A percentile compares a stretch with the other conserved stretches of the same genome.
Conservation (phyloP, 2,888 invertebrate species). For the Caenorhabditis plicata region DNA sequence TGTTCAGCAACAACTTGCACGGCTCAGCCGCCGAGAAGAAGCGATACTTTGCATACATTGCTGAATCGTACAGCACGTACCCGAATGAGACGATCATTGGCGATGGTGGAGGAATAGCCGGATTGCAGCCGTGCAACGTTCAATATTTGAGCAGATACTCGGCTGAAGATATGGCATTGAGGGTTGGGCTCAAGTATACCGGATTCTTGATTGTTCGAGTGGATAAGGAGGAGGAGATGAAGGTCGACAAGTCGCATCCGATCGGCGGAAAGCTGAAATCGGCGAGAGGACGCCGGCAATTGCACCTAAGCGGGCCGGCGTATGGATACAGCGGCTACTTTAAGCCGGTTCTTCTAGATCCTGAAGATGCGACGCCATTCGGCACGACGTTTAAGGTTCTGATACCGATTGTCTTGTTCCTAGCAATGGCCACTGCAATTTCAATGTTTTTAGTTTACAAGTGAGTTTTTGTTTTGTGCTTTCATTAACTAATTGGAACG, state of each 20-base stretch:
- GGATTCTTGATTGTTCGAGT: constrained; percentile 64
- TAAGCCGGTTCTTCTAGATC: constrained; percentile 55
- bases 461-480: no score
- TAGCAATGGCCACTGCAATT: constrained; percentile 15
- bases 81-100: constrained; percentile 60
- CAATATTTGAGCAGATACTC: constrained; percentile 54
- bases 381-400: constrained; percentile 21
- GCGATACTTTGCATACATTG: constrained; percentile 63
- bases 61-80: constrained; percentile 59
- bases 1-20: constrained; percentile 58
- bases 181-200: constrained; percentile 58
- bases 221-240: constrained; percentile 50
- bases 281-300: constrained; percentile 28
- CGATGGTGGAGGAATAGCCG: constrained; percentile 44
- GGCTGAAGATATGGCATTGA: constrained; percentile 53
- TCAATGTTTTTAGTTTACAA: constrained; percentile 28
- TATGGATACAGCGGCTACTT: constrained; percentile 64
- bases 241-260: constrained; percentile 1
- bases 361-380: constrained; percentile 10
- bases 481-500: no score
- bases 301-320: constrained; percentile 47
- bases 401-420: constrained; percentile 29
- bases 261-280: constrained; percentile 2
- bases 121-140: constrained; percentile 54
- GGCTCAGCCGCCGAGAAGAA: constrained; percentile 37